A percentile compares a stretch with the other conserved stretches of the same genome.
These are phyloP conservation scores for Redunca redunca DNA, from an alignment of 2,113 vertebrate species.

Conservation along the genomic window DNA sequence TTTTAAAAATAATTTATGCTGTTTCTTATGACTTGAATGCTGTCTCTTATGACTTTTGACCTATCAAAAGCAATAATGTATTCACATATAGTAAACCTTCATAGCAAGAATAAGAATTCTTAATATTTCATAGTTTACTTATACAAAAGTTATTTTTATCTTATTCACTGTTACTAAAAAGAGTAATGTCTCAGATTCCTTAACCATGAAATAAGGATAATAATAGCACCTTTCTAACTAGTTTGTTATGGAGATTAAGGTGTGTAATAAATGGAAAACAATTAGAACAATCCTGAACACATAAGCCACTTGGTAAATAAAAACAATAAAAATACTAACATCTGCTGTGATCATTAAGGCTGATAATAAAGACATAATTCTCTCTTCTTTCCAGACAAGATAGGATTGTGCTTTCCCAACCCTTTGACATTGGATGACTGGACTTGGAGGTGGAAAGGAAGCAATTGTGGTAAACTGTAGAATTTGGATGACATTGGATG, in stretches of 20 bases:
- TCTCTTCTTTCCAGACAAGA: not conserved
- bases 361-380: not conserved
- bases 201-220: not conserved
- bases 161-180: not conserved
- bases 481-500: not conserved
- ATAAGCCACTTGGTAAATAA: not conserved
- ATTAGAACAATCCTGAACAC: not conserved
- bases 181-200: not conserved
- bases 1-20: constrained; percentile 8
- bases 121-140: not conserved
- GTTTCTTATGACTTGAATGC: not conserved
- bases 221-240: not conserved
- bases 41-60: no score
- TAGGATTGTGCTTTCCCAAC: not conserved
- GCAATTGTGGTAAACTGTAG: not conserved
- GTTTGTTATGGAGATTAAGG: not conserved
- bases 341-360: not conserved
- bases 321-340: not conserved
- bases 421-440: not conserved
- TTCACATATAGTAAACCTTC: not conserved
- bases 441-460: not conserved
- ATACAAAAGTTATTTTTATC: not conserved
- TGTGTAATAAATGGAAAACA: not conserved
- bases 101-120: not conserved
- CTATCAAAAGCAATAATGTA: not conserved